Evolutionary conservation across 1,140 invertebrate genomes (phyloP).

Genomic region (Melitaea cinxia): DNA sequence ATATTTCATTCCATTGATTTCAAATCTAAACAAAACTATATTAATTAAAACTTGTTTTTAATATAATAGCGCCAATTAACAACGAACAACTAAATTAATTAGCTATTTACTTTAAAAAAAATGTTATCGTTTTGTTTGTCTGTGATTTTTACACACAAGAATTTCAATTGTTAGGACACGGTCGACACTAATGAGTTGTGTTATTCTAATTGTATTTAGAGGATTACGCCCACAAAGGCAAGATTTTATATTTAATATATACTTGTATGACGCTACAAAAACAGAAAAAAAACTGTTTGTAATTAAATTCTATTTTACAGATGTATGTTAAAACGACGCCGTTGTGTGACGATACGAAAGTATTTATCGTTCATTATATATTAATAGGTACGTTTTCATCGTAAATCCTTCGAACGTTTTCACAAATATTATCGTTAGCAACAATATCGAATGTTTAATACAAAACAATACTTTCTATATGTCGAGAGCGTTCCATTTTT

Average conservation of each 20-base stretch:
- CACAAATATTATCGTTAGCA: slow-evolving; percentile 46
- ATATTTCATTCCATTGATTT: too few relatives aligned
- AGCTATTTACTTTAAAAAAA: neutral
- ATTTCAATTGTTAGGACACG: slow-evolving; percentile 8
- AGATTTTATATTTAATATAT: slow-evolving; percentile 19
- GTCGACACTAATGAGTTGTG: slow-evolving; percentile 17
- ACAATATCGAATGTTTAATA: slow-evolving; percentile 65
- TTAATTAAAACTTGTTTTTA: too few relatives aligned
- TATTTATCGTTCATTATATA: slow-evolving; percentile 11
- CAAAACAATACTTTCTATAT: slow-evolving; percentile 76
- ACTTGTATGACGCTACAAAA: slow-evolving; percentile 23
- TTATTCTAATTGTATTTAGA: slow-evolving; percentile 20
- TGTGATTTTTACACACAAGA: slow-evolving; percentile 5
- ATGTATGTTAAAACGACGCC: slow-evolving; percentile 10
- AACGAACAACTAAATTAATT: neutral
- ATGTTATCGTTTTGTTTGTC: neutral
- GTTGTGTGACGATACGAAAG: neutral
- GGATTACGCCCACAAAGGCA: slow-evolving; percentile 33
- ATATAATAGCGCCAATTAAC: neutral
- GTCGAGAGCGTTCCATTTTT: slow-evolving; percentile 76
- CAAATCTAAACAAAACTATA: too few relatives aligned
- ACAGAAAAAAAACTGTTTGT: slow-evolving; percentile 24
- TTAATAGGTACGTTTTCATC: slow-evolving; percentile 5
- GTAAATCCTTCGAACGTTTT: slow-evolving; percentile 6
- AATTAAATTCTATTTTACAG: slow-evolving; percentile 25